These are phyloP conservation scores for Callitettix versicolor DNA, from an alignment of 1,140 invertebrate genomes.

Conservation along the genomic window DNA sequence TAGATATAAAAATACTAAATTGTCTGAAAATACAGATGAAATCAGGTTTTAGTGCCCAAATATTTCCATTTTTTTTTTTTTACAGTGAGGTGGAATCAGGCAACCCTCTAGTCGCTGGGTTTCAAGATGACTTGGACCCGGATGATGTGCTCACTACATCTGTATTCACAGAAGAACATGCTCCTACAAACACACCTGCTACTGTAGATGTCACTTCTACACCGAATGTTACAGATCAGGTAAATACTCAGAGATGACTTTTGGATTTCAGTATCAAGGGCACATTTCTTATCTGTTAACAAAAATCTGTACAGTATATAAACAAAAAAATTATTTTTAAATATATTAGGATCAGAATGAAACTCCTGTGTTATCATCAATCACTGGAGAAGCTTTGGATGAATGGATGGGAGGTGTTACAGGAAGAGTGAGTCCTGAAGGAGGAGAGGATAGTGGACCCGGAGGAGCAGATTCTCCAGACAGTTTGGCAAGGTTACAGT, in stretches of 20 bases:
- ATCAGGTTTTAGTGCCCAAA: too few relatives aligned
- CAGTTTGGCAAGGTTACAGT: neutral
- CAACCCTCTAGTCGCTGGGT: constrained; percentile 78
- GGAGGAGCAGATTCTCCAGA: constrained; percentile 31
- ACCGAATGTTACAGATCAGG: too few relatives aligned
- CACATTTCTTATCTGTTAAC: too few relatives aligned
- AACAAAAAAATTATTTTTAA: neutral
- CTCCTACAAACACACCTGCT: constrained; percentile 2
- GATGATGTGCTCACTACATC: constrained; percentile 37
- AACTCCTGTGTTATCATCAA: constrained; percentile 23
- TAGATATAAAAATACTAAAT: too few relatives aligned
- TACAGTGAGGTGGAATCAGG: constrained; percentile 61
- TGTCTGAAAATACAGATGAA: too few relatives aligned
- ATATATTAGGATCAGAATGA: neutral
- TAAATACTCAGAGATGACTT: too few relatives aligned
- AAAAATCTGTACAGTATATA: too few relatives aligned
- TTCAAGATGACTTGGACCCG: constrained; percentile 76
- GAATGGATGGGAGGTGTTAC: constrained; percentile 44
- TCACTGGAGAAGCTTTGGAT: constrained; percentile 43
- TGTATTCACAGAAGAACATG: neutral
- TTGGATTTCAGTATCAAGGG: too few relatives aligned
- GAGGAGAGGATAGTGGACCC: constrained; percentile 44
- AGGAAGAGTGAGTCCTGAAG: constrained; percentile 48
- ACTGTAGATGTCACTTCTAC: neutral
- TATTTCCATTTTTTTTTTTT: constrained; percentile 26